These are phyloP conservation scores for Nothoprocta pentlandii DNA, from an alignment of 2,113 vertebrate genomes.

Conservation along the genomic window DNA sequence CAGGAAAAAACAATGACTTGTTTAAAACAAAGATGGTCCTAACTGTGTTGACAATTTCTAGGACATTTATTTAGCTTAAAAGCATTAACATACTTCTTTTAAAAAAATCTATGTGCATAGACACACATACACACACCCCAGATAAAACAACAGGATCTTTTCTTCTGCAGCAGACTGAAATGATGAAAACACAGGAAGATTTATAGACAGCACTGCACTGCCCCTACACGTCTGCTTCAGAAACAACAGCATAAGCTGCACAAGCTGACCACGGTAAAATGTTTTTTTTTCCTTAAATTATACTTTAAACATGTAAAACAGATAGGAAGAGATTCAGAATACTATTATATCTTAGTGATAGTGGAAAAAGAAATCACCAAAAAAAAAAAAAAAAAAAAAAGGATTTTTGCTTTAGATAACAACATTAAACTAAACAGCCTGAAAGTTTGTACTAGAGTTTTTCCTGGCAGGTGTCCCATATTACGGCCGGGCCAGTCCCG, in stretches of 20 bases:
- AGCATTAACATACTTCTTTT: neutral
- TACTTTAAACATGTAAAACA: neutral
- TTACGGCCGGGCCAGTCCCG: neutral
- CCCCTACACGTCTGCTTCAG: conserved; percentile 74
- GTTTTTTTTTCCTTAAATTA: conserved; percentile 26
- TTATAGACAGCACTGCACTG: conserved; percentile 73
- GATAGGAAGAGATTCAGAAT: neutral
- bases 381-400: neutral
- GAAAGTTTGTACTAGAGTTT: neutral
- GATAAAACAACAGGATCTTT: neutral
- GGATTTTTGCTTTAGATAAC: neutral
- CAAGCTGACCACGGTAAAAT: neutral
- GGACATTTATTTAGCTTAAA: neutral
- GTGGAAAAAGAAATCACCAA: neutral
- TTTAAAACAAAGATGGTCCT: neutral
- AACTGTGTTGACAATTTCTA: neutral
- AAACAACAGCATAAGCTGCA: conserved; percentile 67
- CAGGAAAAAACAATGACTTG: conserved; percentile 6
- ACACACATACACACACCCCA: neutral
- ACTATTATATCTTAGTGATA: neutral
- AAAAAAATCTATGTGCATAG: neutral
- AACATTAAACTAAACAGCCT: neutral
- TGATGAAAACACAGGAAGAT: neutral
- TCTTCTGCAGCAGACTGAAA: neutral
- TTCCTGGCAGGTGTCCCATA: neutral